Conservation (phyloP, 1,140 invertebrate genomes). For the Drosophila pseudoobscura region DNA sequence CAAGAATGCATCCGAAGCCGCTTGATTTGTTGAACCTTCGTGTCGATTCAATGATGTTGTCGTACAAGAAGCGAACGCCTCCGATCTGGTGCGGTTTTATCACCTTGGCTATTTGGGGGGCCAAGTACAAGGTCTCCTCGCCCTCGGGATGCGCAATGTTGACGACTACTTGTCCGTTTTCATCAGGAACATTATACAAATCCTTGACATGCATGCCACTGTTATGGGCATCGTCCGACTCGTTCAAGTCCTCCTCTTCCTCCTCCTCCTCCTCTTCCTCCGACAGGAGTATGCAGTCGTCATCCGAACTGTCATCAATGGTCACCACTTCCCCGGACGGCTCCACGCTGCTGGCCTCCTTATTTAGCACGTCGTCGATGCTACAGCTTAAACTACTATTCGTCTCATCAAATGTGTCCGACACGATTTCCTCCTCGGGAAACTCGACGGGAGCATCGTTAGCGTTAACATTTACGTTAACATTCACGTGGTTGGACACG, state of each 20-base stretch:
- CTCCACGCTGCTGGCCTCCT: conserved; percentile 73
- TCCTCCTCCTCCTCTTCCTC: conserved; percentile 86
- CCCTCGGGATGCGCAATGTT: conserved; percentile 97
- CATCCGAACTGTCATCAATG: conserved; percentile 88
- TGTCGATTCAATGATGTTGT: conserved; percentile 97
- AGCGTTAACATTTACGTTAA: conserved; percentile 12
- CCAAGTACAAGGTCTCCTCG: conserved; percentile 96
- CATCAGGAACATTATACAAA: conserved; percentile 95
- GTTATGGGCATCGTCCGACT: conserved; percentile 87
- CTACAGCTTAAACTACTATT: conserved; percentile 66
- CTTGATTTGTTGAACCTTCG: conserved; percentile 93
- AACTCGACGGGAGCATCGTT: conserved; percentile 43
- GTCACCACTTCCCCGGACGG: conserved; percentile 84
- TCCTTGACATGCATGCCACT: conserved; percentile 94
- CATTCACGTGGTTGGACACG: conserved; percentile 20
- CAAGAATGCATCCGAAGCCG: conserved; percentile 98
- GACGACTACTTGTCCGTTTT: conserved; percentile 95
- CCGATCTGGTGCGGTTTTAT: conserved; percentile 99
- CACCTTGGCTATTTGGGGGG: conserved; percentile 94
- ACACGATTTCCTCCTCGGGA: conserved; percentile 64
- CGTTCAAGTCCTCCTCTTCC: conserved; percentile 84
- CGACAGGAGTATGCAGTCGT: conserved; percentile 91
- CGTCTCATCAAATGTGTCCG: conserved; percentile 67
- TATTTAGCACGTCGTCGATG: conserved; percentile 78
- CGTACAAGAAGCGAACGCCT: conserved; percentile 97